Percentiles rank a stretch among this genome's conserved stretches.
phyloP scores from a whole-genome alignment of 2,888 invertebrate genomes.

The Andrena fulva region DNA sequence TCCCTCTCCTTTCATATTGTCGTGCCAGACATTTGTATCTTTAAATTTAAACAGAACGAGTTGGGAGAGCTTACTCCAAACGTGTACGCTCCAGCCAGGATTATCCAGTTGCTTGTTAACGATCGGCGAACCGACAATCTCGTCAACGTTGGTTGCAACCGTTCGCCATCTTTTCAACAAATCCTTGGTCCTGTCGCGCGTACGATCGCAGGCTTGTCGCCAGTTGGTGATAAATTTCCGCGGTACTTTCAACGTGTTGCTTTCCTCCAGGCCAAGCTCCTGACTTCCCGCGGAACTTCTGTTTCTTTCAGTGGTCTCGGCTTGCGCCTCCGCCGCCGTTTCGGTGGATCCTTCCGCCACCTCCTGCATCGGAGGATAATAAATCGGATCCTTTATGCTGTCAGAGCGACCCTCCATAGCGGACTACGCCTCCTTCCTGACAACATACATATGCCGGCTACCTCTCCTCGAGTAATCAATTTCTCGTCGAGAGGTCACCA shows the following conservation, averaged over 20 bases:
- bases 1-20: background rate
- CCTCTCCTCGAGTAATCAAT: conserved; percentile 75
- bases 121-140: conserved; percentile 48
- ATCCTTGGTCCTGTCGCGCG: conserved; percentile 91
- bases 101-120: conserved; percentile 63
- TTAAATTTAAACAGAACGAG: background rate
- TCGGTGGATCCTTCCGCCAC: conserved; percentile 1
- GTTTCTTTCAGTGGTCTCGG: conserved; percentile 44
- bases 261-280: conserved; percentile 66
- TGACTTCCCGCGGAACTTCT: conserved; percentile 69
- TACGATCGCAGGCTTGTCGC: conserved; percentile 91
- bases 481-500: conserved; percentile 70
- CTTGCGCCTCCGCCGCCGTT: background rate
- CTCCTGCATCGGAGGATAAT: conserved; percentile 65
- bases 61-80: conserved; percentile 88
- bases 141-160: conserved; percentile 87
- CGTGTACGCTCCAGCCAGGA: conserved; percentile 91
- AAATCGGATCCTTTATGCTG: conserved; percentile 75
- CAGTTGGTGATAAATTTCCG: conserved; percentile 91
- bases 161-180: conserved; percentile 90
- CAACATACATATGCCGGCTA: conserved; percentile 41
- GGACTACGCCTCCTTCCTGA: conserved; percentile 59
- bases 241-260: conserved; percentile 86
- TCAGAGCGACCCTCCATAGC: conserved; percentile 74
- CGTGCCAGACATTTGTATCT: background rate